Conservation (phyloP, 2,113 vertebrate species). For the Romanogobio albipinnatus region DNA sequence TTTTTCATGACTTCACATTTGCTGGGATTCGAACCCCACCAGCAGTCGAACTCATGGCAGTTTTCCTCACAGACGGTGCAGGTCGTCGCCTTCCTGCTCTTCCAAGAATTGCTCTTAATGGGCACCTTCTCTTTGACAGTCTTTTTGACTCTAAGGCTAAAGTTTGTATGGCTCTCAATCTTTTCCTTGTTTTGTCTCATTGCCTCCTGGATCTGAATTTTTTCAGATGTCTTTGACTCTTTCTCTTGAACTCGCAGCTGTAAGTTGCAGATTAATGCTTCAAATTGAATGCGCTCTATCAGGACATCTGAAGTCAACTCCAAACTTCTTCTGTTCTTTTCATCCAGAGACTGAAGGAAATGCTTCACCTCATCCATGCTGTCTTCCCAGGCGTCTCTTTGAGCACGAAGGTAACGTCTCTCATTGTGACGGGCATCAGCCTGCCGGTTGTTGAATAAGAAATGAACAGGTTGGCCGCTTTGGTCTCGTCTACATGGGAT, state of each 20-base stretch:
- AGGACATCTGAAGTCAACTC: not conserved
- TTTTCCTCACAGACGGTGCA: not conserved
- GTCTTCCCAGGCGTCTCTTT: not conserved
- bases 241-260: not conserved
- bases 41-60: not conserved
- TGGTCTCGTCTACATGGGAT: slow-evolving; percentile 7
- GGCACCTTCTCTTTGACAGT: not conserved
- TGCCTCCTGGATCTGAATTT: not conserved
- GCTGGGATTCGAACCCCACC: not conserved
- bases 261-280: not conserved
- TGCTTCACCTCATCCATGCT: not conserved
- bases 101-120: not conserved
- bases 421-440: not conserved
- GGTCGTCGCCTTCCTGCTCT: not conserved
- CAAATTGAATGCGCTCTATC: not conserved
- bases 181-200: not conserved
- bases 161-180: not conserved
- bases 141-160: not conserved
- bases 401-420: not conserved
- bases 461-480: not conserved
- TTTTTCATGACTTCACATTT: slow-evolving; percentile 3
- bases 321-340: not conserved
- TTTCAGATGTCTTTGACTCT: not conserved
- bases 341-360: not conserved
- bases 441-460: slow-evolving; percentile 35